Percentiles rank a stretch among this genome's conserved stretches.
phyloP scores from a whole-genome alignment of 2,888 invertebrate species.

The Andricus quercusramuli region DNA sequence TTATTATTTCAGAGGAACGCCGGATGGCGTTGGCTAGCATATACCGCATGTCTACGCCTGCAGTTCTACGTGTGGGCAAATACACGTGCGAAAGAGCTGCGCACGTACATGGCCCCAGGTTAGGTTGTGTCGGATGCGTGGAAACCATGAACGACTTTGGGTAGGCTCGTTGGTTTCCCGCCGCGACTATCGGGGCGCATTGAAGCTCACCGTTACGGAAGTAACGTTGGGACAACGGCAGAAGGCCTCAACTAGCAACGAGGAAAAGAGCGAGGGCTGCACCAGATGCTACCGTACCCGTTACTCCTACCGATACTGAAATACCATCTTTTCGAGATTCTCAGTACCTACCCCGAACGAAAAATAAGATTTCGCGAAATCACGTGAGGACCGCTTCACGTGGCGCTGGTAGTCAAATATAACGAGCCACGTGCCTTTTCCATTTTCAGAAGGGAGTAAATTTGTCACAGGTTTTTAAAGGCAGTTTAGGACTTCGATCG shows the following conservation, averaged over 20 bases:
- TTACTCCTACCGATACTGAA: conserved; percentile 52
- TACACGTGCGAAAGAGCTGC: conserved; percentile 47
- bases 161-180: conserved; percentile 77
- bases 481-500: neutral
- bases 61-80: conserved; percentile 16
- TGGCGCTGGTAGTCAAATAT: neutral
- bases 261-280: conserved; percentile 54
- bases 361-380: neutral
- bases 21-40: conserved; percentile 47
- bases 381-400: neutral
- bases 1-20: conserved; percentile 72
- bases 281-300: conserved; percentile 66
- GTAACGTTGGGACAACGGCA: conserved; percentile 78
- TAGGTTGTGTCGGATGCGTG: conserved; percentile 72
- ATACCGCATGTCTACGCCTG: conserved; percentile 49
- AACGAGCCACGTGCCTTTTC: neutral
- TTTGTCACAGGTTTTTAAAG: too few species aligned
- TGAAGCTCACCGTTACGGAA: conserved; percentile 78
- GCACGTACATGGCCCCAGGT: conserved; percentile 51
- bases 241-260: conserved; percentile 46
- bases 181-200: conserved; percentile 77
- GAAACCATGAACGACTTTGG: conserved; percentile 76
- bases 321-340: neutral
- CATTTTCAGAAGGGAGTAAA: too few species aligned
- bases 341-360: neutral